Evolutionary conservation across 2,888 invertebrate species (phyloP).

Genomic region (Notodonta dromedarius): DNA sequence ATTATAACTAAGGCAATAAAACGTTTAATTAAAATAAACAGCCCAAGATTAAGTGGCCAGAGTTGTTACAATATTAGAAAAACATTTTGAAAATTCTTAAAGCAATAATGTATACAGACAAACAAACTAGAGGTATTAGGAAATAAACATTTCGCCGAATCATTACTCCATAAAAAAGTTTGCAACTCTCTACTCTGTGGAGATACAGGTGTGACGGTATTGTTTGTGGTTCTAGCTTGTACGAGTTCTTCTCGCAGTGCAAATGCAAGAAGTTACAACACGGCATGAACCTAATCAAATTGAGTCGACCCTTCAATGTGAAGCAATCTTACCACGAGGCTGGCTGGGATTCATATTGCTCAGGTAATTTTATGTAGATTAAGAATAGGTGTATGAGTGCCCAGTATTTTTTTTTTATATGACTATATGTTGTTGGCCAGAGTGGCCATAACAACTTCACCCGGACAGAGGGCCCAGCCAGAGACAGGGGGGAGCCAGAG

Average conservation of each 20-base stretch:
- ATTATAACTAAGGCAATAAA: conserved; percentile 32
- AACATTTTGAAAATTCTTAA: conserved; percentile 23
- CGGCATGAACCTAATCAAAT: conserved; percentile 57
- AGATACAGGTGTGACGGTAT: background rate
- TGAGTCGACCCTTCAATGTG: conserved; percentile 60
- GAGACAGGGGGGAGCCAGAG: too few species aligned
- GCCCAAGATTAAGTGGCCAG: conserved; percentile 18
- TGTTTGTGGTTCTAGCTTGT: conserved; percentile 69
- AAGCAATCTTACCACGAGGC: conserved; percentile 87
- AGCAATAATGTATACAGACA: conserved; percentile 15
- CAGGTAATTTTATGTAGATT: conserved; percentile 59
- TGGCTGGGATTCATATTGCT: conserved; percentile 92
- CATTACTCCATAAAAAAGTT: too few species aligned
- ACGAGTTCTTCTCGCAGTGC: conserved; percentile 83
- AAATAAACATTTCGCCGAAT: background rate
- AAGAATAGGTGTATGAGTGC: too few species aligned
- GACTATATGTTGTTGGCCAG: too few species aligned
- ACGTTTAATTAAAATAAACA: conserved; percentile 32
- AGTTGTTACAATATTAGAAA: conserved; percentile 26
- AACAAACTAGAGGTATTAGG: conserved; percentile 17
- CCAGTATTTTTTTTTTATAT: too few species aligned
- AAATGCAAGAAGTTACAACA: conserved; percentile 64
- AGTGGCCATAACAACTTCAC: too few species aligned
- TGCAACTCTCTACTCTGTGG: too few species aligned
- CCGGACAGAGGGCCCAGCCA: too few species aligned